Base-by-base conservation (phyloP, 2,888 invertebrate species). In the Lottia gigantea region DNA sequence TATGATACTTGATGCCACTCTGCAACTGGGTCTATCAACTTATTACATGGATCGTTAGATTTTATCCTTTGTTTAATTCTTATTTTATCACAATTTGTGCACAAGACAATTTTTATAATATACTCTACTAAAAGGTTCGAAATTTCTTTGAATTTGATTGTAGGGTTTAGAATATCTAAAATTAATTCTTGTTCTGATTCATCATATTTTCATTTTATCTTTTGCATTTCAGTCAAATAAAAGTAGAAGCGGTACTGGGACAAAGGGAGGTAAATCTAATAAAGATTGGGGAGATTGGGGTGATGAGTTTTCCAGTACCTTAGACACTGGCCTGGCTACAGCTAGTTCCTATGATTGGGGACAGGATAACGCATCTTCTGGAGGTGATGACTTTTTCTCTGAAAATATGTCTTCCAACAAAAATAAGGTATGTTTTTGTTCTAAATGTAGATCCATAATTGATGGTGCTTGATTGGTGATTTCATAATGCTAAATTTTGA, bases 271-370 rank as follows among this genome's bases (percentile, higher is more conserved):
- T 46, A 65, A 46, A 46, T 46, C 65, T 25, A 16, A 14, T 46
- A 26, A 63, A 63, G 45, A 65, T 1, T 26, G n/a, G 40, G 63
- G 63, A 26, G 62, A 67, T n/a, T 71, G 68, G 70, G 67, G 40
- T 4, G 76, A 78, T 19, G 83, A 83, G 55, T 83, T 83, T 72
- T 71, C 76, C 19, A 76, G 79, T 19, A 78, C 79, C 4, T 78
- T 79, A 46, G 80, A 79, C 61, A 75, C 73, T 23, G 81, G 80
- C 25, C 74, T 83, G 40, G 72, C 75, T 46, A 80, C 83, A 3
- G 79, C 83, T 25, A 82, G 82, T 73, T 74, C 81, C 8, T 87
- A 87, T 73, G 81, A 85, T 77, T 87, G 87, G 87, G 85, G 82
- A n/a, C 65, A 66, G 2, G 64, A 71, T 16, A 40, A 31, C 6